These are phyloP conservation scores for Rhopilema esculentum DNA, from an alignment of 30 jellyfish, hydroid and myxozoan species.

Conservation along the genomic window DNA sequence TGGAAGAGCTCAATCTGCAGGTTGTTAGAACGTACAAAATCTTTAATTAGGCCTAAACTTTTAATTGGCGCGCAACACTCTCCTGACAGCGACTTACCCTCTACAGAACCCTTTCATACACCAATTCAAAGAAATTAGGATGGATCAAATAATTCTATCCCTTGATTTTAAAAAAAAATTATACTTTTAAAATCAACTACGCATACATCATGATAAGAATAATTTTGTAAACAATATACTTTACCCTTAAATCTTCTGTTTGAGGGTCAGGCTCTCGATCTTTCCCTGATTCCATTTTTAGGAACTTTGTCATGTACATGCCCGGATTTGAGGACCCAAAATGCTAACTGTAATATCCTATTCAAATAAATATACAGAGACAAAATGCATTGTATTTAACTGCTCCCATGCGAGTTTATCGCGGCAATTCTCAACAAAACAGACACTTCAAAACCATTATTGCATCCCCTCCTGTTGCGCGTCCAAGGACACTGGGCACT, in stretches of 20 bases:
- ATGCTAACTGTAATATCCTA: background rate
- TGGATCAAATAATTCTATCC: too few relatives aligned
- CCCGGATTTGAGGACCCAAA: background rate
- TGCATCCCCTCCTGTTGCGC: constrained; percentile 43
- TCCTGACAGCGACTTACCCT: background rate
- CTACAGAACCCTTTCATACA: background rate
- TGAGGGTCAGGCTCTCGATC: constrained; percentile 47
- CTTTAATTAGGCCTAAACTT: background rate
- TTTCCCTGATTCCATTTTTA: constrained; percentile 62
- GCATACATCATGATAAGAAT: background rate
- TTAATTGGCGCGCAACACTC: background rate
- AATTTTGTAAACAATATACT: too few relatives aligned
- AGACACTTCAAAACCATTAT: background rate
- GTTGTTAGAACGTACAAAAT: background rate
- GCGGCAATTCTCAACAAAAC: background rate
- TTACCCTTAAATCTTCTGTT: constrained; percentile 62
- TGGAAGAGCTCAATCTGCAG: too few relatives aligned
- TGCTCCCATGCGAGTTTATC: background rate
- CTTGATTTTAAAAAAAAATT: too few relatives aligned
- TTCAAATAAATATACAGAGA: background rate
- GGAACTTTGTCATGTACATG: constrained; percentile 48
- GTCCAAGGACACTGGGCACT: constrained; percentile 51
- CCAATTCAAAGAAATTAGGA: background rate
- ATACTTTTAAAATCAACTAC: background rate
- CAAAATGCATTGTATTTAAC: background rate